Conservation (phyloP, 2,113 vertebrate genomes). For the Calcarius ornatus region DNA sequence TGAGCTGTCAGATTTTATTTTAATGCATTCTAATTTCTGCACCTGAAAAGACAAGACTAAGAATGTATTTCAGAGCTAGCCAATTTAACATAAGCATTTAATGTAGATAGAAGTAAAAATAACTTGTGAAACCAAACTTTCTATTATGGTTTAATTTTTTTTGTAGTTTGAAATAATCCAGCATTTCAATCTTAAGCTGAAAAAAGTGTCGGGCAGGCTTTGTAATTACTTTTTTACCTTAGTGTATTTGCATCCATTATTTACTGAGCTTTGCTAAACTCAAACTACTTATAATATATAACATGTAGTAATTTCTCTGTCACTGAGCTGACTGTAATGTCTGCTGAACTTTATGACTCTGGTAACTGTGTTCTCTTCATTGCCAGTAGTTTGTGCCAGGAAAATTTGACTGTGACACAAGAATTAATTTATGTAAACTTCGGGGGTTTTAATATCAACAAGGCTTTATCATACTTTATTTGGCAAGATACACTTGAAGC, state of each 20-base stretch:
- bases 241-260: background rate
- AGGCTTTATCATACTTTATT: constrained; percentile 72
- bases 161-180: background rate
- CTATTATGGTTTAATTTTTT: background rate
- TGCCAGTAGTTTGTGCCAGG: constrained; percentile 66
- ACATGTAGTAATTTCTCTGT: background rate
- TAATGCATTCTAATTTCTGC: background rate
- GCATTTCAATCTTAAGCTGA: background rate
- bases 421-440: constrained; percentile 71
- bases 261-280: background rate
- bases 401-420: constrained; percentile 72
- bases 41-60: background rate
- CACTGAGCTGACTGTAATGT: constrained; percentile 26
- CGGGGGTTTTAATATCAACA: constrained; percentile 50
- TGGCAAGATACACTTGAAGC: constrained; percentile 59
- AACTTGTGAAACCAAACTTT: background rate
- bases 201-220: background rate
- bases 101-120: background rate
- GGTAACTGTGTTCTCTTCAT: constrained; percentile 64
- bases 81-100: background rate
- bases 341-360: constrained; percentile 47
- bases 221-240: background rate
- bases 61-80: background rate
- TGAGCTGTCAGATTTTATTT: background rate
- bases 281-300: background rate